A percentile compares a stretch with the other conserved stretches of the same genome.
phyloP scores from a whole-genome alignment of 2,888 invertebrate genomes.

The Cabera pusaria region DNA sequence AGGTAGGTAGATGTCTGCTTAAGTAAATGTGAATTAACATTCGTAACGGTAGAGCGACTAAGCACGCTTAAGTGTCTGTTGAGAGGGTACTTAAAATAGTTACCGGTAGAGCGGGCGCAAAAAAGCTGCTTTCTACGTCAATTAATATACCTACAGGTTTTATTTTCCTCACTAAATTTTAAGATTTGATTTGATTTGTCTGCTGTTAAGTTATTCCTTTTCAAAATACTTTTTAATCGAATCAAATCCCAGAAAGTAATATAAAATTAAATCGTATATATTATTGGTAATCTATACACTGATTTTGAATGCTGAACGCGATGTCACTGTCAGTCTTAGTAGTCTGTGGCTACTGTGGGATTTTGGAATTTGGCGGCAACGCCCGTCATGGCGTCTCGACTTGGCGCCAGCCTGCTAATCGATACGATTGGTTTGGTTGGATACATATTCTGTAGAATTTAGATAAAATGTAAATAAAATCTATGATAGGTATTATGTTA shows the following conservation, averaged over 20 bases:
- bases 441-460: constrained; percentile 3
- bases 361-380: constrained; percentile 24
- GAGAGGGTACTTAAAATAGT: constrained; percentile 1
- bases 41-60: constrained; percentile 15
- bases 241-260: no score
- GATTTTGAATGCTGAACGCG: constrained; percentile 33
- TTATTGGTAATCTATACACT: no score
- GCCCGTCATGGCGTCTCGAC: constrained; percentile 10
- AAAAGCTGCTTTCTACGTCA: constrained; percentile 24
- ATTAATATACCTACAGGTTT: no score
- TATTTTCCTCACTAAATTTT: no score
- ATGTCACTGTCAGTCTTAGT: constrained; percentile 33
- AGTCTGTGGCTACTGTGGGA: constrained; percentile 29
- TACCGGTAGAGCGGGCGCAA: constrained; percentile 1
- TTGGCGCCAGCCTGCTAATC: constrained; percentile 1
- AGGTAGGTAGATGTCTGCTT: constrained; percentile 4
- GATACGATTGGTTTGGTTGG: constrained; percentile 2
- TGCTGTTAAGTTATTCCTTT: no score
- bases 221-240: no score
- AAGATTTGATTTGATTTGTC: no score
- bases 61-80: constrained; percentile 7
- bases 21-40: constrained; percentile 7
- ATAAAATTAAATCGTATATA: no score
- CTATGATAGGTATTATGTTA: background rate
- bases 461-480: constrained; percentile 3